Evolutionary conservation across 2,888 invertebrate genomes (phyloP).

Genomic region (Julus scandinavius): DNA sequence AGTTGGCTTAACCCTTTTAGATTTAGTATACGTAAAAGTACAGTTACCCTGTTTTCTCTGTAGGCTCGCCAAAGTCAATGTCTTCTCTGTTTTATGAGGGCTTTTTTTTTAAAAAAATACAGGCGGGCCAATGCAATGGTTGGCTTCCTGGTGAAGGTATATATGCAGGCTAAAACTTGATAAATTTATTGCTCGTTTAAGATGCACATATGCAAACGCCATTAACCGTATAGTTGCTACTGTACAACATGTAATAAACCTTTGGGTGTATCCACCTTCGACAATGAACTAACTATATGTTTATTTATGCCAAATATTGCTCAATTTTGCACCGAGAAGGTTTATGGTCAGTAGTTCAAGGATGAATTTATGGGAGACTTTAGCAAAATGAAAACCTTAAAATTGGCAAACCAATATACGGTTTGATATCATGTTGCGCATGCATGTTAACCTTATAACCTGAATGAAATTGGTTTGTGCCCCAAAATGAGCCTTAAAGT

Average conservation of each 20-base stretch:
- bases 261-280: background rate
- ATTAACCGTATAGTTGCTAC: background rate
- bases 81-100: background rate
- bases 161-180: background rate
- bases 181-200: background rate
- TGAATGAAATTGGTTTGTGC: background rate
- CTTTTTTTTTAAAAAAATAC: background rate
- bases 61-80: slow-evolving; percentile 18
- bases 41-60: background rate
- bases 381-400: background rate
- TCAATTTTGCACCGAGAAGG: background rate
- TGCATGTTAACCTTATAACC: background rate
- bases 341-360: background rate
- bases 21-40: background rate
- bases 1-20: slow-evolving; percentile 35
- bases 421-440: background rate
- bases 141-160: background rate
- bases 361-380: background rate
- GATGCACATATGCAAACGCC: background rate
- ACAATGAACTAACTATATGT: background rate
- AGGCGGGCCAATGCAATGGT: background rate
- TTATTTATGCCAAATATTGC: background rate
- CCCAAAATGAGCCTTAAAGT: background rate
- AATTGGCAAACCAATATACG: background rate
- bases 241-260: background rate